Evolutionary conservation across 2,797 vertebrate species (phyloP).

Genomic region (Bucorvus abyssinicus): DNA sequence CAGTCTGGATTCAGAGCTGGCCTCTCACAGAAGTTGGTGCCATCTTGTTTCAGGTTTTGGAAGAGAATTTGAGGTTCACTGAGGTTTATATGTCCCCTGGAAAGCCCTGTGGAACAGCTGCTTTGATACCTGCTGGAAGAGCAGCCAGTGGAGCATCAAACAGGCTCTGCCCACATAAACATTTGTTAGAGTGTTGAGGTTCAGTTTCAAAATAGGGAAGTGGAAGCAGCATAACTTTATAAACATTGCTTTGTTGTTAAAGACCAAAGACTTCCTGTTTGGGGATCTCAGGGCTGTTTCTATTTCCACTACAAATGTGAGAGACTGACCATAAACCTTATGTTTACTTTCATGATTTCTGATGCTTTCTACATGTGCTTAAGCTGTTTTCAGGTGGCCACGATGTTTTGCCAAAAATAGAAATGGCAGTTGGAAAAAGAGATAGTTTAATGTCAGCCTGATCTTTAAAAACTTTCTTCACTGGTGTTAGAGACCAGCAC

Average conservation of each 20-base stretch:
- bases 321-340: not conserved
- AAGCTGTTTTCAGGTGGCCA: not conserved
- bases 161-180: not conserved
- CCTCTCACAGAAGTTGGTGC: not conserved
- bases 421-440: not conserved
- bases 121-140: not conserved
- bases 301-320: not conserved
- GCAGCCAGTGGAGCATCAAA: not conserved
- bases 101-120: not conserved
- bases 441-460: not conserved
- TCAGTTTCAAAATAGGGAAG: conserved; percentile 11
- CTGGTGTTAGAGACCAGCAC: not conserved
- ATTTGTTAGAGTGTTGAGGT: not conserved
- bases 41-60: not conserved
- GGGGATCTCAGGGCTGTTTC: not conserved
- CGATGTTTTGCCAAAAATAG: not conserved
- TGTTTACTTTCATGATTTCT: conserved; percentile 6
- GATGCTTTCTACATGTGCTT: not conserved
- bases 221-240: not conserved
- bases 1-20: not conserved
- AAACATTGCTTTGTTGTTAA: not conserved
- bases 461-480: not conserved
- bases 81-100: not conserved
- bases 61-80: not conserved
- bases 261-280: conserved; percentile 43